Percentiles rank a stretch among this genome's conserved stretches.
Conservation (phyloP, 2,888 invertebrate species). For the Boloria selene region DNA sequence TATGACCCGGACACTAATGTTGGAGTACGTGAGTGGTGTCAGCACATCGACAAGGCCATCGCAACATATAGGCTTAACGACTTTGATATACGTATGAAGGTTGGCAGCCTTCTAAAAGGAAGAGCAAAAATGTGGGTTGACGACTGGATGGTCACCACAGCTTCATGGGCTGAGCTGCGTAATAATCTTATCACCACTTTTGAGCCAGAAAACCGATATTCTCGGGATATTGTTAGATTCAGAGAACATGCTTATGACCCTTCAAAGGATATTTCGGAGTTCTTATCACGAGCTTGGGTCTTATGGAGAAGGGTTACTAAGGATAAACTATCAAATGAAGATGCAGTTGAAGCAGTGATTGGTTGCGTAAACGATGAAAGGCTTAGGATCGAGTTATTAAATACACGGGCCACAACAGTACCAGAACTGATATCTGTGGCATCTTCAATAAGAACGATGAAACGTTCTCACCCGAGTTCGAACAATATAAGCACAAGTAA, state of each 20-base stretch:
- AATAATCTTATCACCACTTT: no score
- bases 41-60: not conserved
- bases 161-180: no score
- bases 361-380: not conserved
- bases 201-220: not conserved
- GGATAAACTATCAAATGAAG: not conserved
- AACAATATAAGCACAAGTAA: not conserved
- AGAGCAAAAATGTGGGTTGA: no score
- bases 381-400: not conserved
- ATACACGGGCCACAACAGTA: not conserved
- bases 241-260: not conserved
- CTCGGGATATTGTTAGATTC: not conserved
- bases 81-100: no score
- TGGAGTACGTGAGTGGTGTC: not conserved
- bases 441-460: no score
- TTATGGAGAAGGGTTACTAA: slow-evolving; percentile 2
- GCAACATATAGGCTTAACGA: no score
- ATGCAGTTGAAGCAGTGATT: not conserved
- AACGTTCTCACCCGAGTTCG: slow-evolving; percentile 13
- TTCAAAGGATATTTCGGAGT: not conserved
- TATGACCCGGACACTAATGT: not conserved
- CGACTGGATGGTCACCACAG: no score
- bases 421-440: slow-evolving; percentile 6
- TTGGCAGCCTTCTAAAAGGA: no score
- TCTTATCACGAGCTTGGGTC: not conserved